A percentile compares a stretch with the other conserved stretches of the same genome.
These are phyloP conservation scores for Sebastes diploproa DNA, from an alignment of 2,797 vertebrate species.

Conservation along the genomic window DNA sequence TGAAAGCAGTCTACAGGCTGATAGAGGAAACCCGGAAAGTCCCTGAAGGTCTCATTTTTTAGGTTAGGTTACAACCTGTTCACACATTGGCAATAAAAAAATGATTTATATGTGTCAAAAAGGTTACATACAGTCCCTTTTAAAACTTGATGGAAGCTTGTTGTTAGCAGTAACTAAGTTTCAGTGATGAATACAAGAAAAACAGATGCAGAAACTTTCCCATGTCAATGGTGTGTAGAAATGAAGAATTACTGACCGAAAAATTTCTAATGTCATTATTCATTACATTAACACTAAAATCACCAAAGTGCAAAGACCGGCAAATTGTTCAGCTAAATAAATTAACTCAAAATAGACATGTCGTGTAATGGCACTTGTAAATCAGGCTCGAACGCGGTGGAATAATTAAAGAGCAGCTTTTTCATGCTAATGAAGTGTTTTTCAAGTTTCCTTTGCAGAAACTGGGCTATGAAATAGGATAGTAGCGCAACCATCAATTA, in stretches of 20 bases:
- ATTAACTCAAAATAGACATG: slow-evolving; percentile 46
- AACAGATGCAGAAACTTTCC: neutral
- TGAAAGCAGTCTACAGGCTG: too few species aligned
- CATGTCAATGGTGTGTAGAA: neutral
- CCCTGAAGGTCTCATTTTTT: too few species aligned
- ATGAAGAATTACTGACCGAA: neutral
- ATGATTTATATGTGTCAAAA: too few species aligned
- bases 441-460: slow-evolving; percentile 60
- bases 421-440: slow-evolving; percentile 70
- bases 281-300: neutral
- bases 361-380: slow-evolving; percentile 38
- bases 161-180: neutral
- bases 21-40: too few species aligned
- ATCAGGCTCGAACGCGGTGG: slow-evolving; percentile 29
- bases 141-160: neutral
- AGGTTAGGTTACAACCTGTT: too few species aligned
- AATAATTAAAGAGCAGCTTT: slow-evolving; percentile 61
- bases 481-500: slow-evolving; percentile 70
- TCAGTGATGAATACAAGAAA: slow-evolving; percentile 1
- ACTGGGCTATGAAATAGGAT: slow-evolving; percentile 66
- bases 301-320: neutral
- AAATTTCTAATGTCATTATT: neutral
- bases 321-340: slow-evolving; percentile 39
- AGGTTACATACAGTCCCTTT: too few species aligned
- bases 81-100: too few species aligned